phyloP scores from a whole-genome alignment of 1,140 invertebrate genomes.

The Zaprionus taronus region DNA sequence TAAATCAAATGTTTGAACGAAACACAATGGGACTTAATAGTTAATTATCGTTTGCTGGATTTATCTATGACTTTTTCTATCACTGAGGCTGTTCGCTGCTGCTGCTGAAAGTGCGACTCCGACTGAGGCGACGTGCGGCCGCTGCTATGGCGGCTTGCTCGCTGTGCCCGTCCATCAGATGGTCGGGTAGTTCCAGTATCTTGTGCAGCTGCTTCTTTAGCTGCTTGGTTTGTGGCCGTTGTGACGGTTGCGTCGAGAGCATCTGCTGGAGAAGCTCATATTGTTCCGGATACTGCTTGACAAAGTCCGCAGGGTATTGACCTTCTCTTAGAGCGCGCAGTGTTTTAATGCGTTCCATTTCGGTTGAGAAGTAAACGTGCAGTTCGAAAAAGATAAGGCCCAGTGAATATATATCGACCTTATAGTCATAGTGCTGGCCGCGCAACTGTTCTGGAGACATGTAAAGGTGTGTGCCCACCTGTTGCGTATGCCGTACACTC shows the following conservation, averaged over 20 bases:
- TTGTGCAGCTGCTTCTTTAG: constrained; percentile 85
- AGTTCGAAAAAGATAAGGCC: constrained; percentile 98
- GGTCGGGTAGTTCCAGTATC: constrained; percentile 64
- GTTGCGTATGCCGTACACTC: constrained; percentile 85
- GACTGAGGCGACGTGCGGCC: constrained; percentile 67
- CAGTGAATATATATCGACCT: constrained; percentile 98
- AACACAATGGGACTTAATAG: background rate
- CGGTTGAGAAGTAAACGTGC: constrained; percentile 93
- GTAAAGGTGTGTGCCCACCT: constrained; percentile 94
- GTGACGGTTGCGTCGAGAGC: constrained; percentile 89
- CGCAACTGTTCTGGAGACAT: constrained; percentile 98
- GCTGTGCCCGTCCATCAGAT: constrained; percentile 60
- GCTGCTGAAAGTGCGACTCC: constrained; percentile 75
- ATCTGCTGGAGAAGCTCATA: constrained; percentile 89
- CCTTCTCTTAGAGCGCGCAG: constrained; percentile 88
- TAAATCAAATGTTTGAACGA: constrained; percentile 34
- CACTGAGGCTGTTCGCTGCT: constrained; percentile 66
- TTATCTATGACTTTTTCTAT: constrained; percentile 41
- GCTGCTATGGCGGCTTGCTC: constrained; percentile 65
- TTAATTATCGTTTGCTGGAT: constrained; percentile 1
- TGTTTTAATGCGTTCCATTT: constrained; percentile 92
- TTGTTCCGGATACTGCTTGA: constrained; percentile 87
- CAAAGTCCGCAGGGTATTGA: constrained; percentile 90
- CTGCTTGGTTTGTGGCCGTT: constrained; percentile 91
- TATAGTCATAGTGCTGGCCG: constrained; percentile 93